Evolutionary conservation across 2,113 vertebrate genomes (phyloP), one percentile per base, ranked within the genome.

Genomic region (Helogale parvula): DNA sequence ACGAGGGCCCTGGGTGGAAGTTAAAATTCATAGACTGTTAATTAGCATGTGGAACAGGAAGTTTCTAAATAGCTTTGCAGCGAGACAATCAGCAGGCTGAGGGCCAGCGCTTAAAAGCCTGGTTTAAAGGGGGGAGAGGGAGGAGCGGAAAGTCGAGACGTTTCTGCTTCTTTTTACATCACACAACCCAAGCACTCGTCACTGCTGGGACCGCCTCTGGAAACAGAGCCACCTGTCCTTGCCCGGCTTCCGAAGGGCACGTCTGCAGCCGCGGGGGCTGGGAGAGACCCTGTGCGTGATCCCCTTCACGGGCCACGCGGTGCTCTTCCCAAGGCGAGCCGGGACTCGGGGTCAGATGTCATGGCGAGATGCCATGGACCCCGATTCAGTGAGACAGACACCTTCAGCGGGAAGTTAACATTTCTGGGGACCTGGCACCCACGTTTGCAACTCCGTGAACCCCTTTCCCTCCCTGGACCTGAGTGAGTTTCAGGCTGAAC

Each of bases 21-120:
- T 97, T 98, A 98, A 98, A 97, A 98, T 98, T 98, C 98, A 98
- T 97, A 98, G 98, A 96, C 98, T 98, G 97, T 98, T 98, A 98
- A 98, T 98, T 98, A 98, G 93, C 96, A 84, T 94, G 96, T 97
- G 97, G 94, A 97, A 97, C 98, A 98, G 98, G 99, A 98, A 97
- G 98, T 97, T 98, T 98, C 98, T 98, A 97, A 98, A 98, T 95
- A 98, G 97, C 97, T 98, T 95, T 96, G 96, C 94, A 97, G 98
- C 94, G 86, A 98, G 97, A 95, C 94, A 66, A 77, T 98, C 91
- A 90, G 98, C 98, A 97, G 92, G 96, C 98, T 66, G 21, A 76
- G 60, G 60, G 95, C 84, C 97, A 97, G 97, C 72, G n/a, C 90
- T 94, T 94, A 85, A 94, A 98, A 98, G 93, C 93, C 91, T 97